These are phyloP conservation scores for Caenorhabditis drosophilae DNA, from an alignment of 2,888 invertebrate genomes.

Conservation along the genomic window DNA sequence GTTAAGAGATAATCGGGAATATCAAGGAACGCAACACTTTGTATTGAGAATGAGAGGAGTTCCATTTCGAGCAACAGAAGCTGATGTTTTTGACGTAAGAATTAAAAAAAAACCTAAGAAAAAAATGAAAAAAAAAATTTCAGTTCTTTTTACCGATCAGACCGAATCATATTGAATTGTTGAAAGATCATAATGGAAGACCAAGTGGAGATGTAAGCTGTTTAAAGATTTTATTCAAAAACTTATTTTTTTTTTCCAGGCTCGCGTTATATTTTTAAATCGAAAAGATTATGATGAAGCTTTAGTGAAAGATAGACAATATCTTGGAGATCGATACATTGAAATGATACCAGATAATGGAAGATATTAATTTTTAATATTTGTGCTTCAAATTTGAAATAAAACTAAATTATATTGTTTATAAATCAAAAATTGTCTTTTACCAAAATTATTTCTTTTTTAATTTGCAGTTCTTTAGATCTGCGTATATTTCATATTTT, in stretches of 20 bases:
- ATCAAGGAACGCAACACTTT: slow-evolving; percentile 8
- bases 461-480: too few species aligned
- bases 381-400: background rate
- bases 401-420: background rate
- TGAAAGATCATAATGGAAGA: slow-evolving; percentile 40
- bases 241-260: background rate
- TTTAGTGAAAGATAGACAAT: slow-evolving; percentile 47
- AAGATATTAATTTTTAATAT: slow-evolving; percentile 18
- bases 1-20: background rate
- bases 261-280: slow-evolving; percentile 32
- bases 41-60: slow-evolving; percentile 49
- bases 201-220: slow-evolving; percentile 40
- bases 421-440: background rate
- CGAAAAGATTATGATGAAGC: slow-evolving; percentile 51
- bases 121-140: slow-evolving; percentile 2
- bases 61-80: slow-evolving; percentile 47
- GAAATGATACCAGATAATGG: slow-evolving; percentile 40
- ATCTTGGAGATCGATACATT: slow-evolving; percentile 46
- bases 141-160: slow-evolving; percentile 44
- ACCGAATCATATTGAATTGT: slow-evolving; percentile 39
- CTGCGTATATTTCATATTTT: too few species aligned
- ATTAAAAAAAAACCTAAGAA: background rate
- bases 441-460: background rate
- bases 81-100: slow-evolving; percentile 43
- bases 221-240: background rate